Percentiles rank a stretch among this genome's conserved stretches.
Evolutionary conservation across 2,888 invertebrate species (phyloP).

Genomic region (Drosophila hamatofila): DNA sequence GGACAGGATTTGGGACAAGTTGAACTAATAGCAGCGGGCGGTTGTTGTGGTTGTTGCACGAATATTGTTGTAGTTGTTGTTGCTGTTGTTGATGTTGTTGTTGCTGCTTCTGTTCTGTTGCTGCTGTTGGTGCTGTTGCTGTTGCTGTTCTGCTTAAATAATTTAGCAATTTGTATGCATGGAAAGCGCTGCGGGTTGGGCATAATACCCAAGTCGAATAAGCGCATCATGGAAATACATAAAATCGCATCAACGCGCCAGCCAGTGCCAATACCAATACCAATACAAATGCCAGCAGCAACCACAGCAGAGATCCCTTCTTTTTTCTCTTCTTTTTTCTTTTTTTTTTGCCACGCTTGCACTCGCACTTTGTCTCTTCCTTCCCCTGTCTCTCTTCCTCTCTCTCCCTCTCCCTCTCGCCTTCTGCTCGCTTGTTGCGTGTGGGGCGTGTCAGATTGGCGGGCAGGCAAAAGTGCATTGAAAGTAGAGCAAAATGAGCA

Average conservation of each 20-base stretch:
- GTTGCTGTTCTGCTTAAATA: constrained; percentile 68
- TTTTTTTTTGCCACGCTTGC: neutral
- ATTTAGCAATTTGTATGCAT: constrained; percentile 81
- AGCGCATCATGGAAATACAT: constrained; percentile 78
- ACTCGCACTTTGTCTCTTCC: neutral
- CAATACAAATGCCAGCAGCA: constrained; percentile 13
- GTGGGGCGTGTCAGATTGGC: constrained; percentile 14
- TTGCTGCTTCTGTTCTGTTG: neutral
- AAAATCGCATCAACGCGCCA: constrained; percentile 73
- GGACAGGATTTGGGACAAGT: constrained; percentile 59
- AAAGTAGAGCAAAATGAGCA: constrained; percentile 65
- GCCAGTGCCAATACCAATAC: constrained; percentile 13
- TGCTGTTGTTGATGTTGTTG: neutral
- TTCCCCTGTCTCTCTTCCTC: neutral
- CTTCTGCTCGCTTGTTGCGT: constrained; percentile 10
- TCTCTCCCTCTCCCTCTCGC: neutral
- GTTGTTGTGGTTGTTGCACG: constrained; percentile 22
- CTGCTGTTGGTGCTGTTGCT: constrained; percentile 1
- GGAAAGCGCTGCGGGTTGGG: constrained; percentile 71
- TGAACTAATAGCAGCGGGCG: constrained; percentile 61
- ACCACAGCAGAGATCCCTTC: constrained; percentile 11
- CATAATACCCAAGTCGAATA: constrained; percentile 76
- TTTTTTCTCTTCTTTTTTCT: neutral
- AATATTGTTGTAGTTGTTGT: too few relatives aligned
- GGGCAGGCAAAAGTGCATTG: constrained; percentile 48